phyloP scores from a whole-genome alignment of 2,888 invertebrate genomes.

The Parnassius smintheus region DNA sequence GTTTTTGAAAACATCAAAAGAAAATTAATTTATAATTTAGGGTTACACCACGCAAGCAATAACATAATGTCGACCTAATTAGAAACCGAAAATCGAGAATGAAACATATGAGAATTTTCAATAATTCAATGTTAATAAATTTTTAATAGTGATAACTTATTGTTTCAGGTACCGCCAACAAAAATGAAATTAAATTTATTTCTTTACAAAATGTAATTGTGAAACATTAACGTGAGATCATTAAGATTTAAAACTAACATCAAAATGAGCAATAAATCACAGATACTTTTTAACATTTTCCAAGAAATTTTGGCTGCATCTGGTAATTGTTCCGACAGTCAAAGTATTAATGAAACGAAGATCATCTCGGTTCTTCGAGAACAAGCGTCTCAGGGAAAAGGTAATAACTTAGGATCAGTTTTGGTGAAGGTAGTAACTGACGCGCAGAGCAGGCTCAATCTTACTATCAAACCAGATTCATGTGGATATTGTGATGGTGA shows the following conservation, averaged over 20 bases:
- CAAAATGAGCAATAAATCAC: slow-evolving; percentile 69
- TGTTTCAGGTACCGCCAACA: not conserved
- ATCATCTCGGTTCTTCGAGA: slow-evolving; percentile 62
- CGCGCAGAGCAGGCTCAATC: slow-evolving; percentile 55
- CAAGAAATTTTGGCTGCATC: slow-evolving; percentile 71
- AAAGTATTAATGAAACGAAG: slow-evolving; percentile 60
- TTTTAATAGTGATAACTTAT: not conserved
- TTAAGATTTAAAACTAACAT: not conserved
- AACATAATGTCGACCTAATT: too few species aligned
- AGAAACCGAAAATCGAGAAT: too few species aligned
- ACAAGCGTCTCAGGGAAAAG: slow-evolving; percentile 50
- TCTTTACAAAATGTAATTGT: not conserved
- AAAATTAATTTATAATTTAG: too few species aligned
- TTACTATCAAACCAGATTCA: slow-evolving; percentile 53
- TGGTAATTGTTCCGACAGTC: slow-evolving; percentile 59
- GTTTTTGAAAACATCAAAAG: too few species aligned
- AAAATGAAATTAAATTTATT: not conserved
- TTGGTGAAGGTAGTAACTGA: slow-evolving; percentile 64
- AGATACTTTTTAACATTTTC: slow-evolving; percentile 66
- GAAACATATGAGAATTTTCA: too few species aligned
- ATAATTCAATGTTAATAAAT: too few species aligned
- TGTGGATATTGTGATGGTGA: slow-evolving; percentile 82
- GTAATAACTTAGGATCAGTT: slow-evolving; percentile 56
- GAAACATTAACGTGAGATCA: not conserved
- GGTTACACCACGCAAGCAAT: too few species aligned